These are phyloP conservation scores for Rhingia campestris DNA, from an alignment of 2,888 invertebrate genomes.

Conservation along the genomic window DNA sequence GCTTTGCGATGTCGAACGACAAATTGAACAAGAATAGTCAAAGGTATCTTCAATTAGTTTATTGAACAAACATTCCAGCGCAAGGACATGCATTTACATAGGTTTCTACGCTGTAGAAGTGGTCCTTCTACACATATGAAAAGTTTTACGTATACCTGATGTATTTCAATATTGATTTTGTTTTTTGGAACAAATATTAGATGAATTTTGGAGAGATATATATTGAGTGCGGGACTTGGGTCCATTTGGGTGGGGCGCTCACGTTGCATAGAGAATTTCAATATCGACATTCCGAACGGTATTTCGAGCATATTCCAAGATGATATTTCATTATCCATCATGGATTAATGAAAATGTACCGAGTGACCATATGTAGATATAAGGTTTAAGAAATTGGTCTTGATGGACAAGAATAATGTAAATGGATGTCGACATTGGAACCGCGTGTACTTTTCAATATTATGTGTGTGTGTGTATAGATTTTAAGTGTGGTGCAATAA, in stretches of 20 bases:
- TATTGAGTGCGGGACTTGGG: no score
- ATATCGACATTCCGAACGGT: not conserved
- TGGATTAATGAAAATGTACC: not conserved
- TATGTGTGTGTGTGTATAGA: no score
- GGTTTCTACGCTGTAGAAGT: conserved; percentile 17
- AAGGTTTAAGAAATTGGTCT: no score
- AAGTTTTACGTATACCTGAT: conserved; percentile 6
- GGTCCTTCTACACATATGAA: not conserved
- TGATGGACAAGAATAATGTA: no score
- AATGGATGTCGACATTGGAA: no score
- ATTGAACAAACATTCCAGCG: conserved; percentile 37
- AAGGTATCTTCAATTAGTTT: conserved; percentile 48
- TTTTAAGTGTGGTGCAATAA: no score
- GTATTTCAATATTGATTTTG: conserved; percentile 41
- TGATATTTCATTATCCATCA: not conserved
- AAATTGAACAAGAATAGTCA: conserved; percentile 36
- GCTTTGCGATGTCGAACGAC: conserved; percentile 22
- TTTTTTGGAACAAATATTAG: conserved; percentile 24
- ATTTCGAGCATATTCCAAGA: not conserved
- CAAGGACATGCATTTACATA: conserved; percentile 37
- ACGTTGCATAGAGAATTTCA: not conserved
- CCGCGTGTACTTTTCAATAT: no score
- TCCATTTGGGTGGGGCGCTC: no score
- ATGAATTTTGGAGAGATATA: no score
- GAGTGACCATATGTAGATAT: not conserved